A percentile compares a stretch with the other conserved stretches of the same genome.
Conservation (phyloP, 2,888 invertebrate genomes). For the Caprella mutica region DNA sequence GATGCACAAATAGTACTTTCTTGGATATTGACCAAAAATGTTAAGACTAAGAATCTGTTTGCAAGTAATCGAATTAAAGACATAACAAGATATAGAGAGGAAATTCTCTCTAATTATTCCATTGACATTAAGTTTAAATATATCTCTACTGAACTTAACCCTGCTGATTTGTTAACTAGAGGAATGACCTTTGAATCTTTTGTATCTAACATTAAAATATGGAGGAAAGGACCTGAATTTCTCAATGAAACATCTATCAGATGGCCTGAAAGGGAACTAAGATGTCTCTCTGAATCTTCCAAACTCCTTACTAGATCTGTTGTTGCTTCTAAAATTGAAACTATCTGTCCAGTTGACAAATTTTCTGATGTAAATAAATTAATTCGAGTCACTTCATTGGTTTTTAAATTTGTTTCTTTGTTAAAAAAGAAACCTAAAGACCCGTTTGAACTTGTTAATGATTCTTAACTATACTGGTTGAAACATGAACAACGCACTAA, state of each 20-base stretch:
- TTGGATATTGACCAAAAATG: not conserved
- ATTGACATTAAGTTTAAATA: not conserved
- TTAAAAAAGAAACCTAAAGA: not conserved
- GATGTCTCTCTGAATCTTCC: not conserved
- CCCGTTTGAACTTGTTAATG: not conserved
- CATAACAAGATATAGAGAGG: not conserved
- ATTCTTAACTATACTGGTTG: not conserved
- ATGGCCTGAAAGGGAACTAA: not conserved
- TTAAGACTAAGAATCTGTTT: not conserved
- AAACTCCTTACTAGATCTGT: too few relatives aligned
- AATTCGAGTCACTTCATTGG: not conserved
- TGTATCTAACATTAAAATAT: not conserved
- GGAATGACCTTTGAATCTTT: not conserved
- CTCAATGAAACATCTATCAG: not conserved
- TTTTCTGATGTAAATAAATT: not conserved
- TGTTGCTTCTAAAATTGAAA: not conserved
- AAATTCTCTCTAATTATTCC: too few relatives aligned
- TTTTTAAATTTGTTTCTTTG: slow-evolving; percentile 1
- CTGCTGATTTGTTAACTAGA: slow-evolving; percentile 7
- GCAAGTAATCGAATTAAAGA: slow-evolving; percentile 3
- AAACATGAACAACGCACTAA: not conserved
- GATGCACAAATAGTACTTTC: not conserved
- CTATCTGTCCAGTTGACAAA: not conserved
- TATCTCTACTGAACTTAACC: not conserved
- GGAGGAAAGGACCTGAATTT: not conserved